phyloP scores from a whole-genome alignment of 2,797 vertebrate species.

The Coluber constrictor region DNA sequence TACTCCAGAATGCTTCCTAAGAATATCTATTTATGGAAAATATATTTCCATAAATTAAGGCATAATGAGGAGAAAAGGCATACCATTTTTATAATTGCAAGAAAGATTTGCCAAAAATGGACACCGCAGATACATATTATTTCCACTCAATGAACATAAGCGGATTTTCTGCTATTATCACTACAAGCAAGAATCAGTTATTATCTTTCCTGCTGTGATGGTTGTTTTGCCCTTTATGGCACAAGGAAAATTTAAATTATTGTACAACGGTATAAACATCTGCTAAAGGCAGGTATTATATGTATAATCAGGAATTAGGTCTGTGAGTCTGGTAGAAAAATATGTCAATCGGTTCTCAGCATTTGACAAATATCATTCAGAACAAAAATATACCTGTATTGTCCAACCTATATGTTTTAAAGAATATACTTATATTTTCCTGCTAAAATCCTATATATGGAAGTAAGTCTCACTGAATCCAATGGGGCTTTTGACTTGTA shows the following conservation, averaged over 20 bases:
- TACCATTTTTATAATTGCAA: slow-evolving; percentile 27
- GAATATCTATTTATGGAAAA: slow-evolving; percentile 23
- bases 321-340: not conserved
- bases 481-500: not conserved
- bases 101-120: slow-evolving; percentile 37
- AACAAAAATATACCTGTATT: not conserved
- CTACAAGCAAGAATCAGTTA: slow-evolving; percentile 30
- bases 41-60: slow-evolving; percentile 52
- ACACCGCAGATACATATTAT: slow-evolving; percentile 12
- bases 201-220: slow-evolving; percentile 34
- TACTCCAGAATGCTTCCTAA: slow-evolving; percentile 40
- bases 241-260: slow-evolving; percentile 6
- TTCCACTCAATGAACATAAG: slow-evolving; percentile 39
- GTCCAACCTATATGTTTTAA: not conserved
- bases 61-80: slow-evolving; percentile 10
- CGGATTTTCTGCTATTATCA: slow-evolving; percentile 35
- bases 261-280: slow-evolving; percentile 12
- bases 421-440: not conserved
- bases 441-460: not conserved
- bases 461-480: not conserved
- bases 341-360: too few relatives aligned
- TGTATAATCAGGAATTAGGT: not conserved
- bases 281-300: not conserved
- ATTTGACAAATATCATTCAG: not conserved
- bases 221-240: slow-evolving; percentile 26